Base-by-base conservation (phyloP, 1,140 invertebrate species). In the Caenorhabditis briggsae region DNA sequence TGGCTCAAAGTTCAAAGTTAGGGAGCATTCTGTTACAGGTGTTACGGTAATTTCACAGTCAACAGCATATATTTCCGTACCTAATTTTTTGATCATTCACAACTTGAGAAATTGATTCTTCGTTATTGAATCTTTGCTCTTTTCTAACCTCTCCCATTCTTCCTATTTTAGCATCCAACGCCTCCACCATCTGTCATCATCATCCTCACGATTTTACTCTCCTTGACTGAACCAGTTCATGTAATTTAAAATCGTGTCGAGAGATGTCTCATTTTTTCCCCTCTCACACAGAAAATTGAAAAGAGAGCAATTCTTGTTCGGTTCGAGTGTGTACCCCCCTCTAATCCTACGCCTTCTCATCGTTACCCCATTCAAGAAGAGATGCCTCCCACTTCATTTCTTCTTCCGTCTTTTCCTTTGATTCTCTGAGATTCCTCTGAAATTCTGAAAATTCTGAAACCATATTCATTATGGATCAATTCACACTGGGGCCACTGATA, bases 291-390 rank as follows among this genome's bases (percentile, higher is more conserved):
- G 50, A n/a, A 78, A 78, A 78, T 53, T 46, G 23, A 61, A 20
- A 58, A 74, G 70, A 78, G 46, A 9, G 46, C 33, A 14, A 50
- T 50, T 78, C 46, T 78, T 46, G 70, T 78, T 78, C 70, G 70
- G 46, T 78, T 78, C 70, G 70, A 78, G 70, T 78, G 70, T 78
- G 70, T 78, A 78, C 70, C 70, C 33, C 33, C 33, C 70, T 78
- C 46, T 78, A 78, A 78, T 78, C 70, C 70, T 14, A 78, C 70
- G 70, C 20, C 70, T 78, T 78, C 70, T 46, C 43, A 14, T 61
- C 11, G 6, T 61, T 61, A 8, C 25, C 14, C 23, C 25, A 23
- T 14, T 25, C 2, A 20, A 6, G 20, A 11, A 23, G n/a, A 78
- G 46, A 78, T 78, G 70, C 70, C 70, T 23, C 70, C 46, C 46